Base-by-base conservation (phyloP, 2,797 vertebrate species). In the Chaetophractus vellerosus region DNA sequence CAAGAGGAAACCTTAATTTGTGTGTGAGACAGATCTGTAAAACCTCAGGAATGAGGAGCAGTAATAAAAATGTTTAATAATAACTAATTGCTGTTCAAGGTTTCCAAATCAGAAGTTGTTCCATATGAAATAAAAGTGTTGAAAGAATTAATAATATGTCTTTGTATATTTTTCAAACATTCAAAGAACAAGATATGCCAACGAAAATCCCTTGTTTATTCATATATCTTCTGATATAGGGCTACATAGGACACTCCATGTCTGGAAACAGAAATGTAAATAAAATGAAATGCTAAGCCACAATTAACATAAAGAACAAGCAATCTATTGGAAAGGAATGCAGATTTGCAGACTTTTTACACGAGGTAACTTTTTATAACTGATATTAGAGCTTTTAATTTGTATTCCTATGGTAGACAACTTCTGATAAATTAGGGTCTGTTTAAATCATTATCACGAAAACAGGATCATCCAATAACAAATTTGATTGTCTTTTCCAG, bases 401-500 rank as follows among this genome's bases (percentile, higher is more conserved):
- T 88, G 55, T 26, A 66, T 15, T 79, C n/a, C 38, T 14, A 7
- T 1, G 4, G 28, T 41, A 55, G 66, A 83, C 28, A 92, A 74
- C 88, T 89, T 86, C 71, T 92, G 74, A 80, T 91, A 80, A 71
- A 57, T 45, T 50, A 59, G 15, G 26, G 7, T 50, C 19, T 28
- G 10, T 38, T 92, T 82, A 76, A 89, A 50, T 69, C 1, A 78
- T 52, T 52, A 55, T 52, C 33, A 33, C 63, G 75, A 91, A 93
- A 97, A 61, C 15, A 3, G 74, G 57, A 71, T 64, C 38, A 19
- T 55, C 76, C 33, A 89, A 48, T 31, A 89, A 78, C 41, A 94
- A 97, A 93, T 97, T 88, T 55, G 55, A 97, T 57, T 93, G 52
- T 93, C 97, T 95, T 86, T 68, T 97, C 36, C 85, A 76, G 64